A percentile compares a stretch with the other conserved stretches of the same genome.
These are phyloP conservation scores for Gallirallus australis DNA, from an alignment of 2,797 vertebrate species.

Conservation along the genomic window DNA sequence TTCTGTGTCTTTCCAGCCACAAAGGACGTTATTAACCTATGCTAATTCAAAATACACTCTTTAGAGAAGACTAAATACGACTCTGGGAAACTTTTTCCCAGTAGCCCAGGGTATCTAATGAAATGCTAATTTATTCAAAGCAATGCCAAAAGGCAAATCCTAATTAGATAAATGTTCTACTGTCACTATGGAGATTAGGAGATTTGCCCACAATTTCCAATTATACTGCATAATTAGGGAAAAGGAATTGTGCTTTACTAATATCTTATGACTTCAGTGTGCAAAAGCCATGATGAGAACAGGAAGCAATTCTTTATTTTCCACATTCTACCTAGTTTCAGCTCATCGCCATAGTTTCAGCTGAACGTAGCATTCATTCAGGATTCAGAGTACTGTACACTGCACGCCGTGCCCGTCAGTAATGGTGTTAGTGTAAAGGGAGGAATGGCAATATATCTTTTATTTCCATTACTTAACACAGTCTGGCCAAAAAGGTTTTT, in stretches of 20 bases:
- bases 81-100: conserved; percentile 17
- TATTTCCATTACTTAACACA: not conserved
- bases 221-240: conserved; percentile 38
- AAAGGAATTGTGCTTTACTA: conserved; percentile 18
- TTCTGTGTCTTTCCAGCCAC: not conserved
- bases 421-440: not conserved
- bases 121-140: conserved; percentile 65
- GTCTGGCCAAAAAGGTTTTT: not conserved
- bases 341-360: conserved; percentile 10
- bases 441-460: not conserved
- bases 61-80: not conserved
- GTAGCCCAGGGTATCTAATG: conserved; percentile 14
- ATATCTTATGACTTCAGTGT: not conserved
- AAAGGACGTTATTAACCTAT: conserved; percentile 20
- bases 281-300: not conserved
- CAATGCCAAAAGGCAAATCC: conserved; percentile 58
- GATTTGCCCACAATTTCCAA: conserved; percentile 41
- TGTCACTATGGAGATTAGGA: conserved; percentile 59
- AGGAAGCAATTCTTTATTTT: not conserved
- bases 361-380: not conserved
- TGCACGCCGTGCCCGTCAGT: not conserved
- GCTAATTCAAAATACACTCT: not conserved
- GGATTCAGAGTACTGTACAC: not conserved
- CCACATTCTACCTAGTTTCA: not conserved
- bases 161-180: conserved; percentile 59